A percentile compares a stretch with the other conserved stretches of the same genome.
These are phyloP conservation scores for Hermaeophaga mercurialis DNA, from an alignment of 2,888 invertebrate species.

Conservation along the genomic window DNA sequence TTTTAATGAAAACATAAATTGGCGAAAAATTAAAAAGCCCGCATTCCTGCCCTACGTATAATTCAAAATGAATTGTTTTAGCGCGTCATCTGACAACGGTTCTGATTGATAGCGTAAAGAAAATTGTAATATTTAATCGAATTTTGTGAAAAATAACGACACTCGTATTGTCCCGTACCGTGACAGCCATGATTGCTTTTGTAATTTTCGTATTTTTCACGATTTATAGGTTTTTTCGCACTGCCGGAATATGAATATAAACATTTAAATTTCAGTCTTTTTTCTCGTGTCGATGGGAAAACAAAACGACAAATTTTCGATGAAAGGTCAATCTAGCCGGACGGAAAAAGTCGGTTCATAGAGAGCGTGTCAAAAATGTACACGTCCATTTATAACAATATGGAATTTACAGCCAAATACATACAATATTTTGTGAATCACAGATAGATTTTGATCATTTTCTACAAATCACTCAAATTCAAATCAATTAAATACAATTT, in stretches of 20 bases:
- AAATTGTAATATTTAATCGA: constrained; percentile 51
- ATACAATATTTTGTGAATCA: no score
- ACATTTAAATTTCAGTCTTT: constrained; percentile 22
- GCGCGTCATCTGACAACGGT: constrained; percentile 38
- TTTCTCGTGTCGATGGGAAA: background rate
- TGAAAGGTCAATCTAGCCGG: no score
- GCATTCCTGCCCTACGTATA: constrained; percentile 32
- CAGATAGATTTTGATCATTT: no score
- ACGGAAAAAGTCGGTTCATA: no score
- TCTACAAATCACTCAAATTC: no score
- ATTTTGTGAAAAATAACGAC: constrained; percentile 40
- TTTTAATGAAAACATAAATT: constrained; percentile 37
- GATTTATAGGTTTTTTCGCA: constrained; percentile 35
- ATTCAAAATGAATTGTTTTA: constrained; percentile 48
- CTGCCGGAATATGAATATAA: constrained; percentile 30
- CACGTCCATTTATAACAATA: no score
- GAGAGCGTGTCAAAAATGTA: no score
- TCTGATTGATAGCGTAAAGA: constrained; percentile 48
- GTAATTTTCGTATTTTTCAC: constrained; percentile 37
- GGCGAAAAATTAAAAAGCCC: constrained; percentile 27
- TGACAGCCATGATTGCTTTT: constrained; percentile 46
- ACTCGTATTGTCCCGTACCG: constrained; percentile 38
- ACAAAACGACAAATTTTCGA: background rate
- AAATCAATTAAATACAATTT: no score
- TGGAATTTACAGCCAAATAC: no score